A percentile compares a stretch with the other conserved stretches of the same genome.
phyloP scores from a whole-genome alignment of 2,888 invertebrate genomes.

The Drosophila fulvimacula region DNA sequence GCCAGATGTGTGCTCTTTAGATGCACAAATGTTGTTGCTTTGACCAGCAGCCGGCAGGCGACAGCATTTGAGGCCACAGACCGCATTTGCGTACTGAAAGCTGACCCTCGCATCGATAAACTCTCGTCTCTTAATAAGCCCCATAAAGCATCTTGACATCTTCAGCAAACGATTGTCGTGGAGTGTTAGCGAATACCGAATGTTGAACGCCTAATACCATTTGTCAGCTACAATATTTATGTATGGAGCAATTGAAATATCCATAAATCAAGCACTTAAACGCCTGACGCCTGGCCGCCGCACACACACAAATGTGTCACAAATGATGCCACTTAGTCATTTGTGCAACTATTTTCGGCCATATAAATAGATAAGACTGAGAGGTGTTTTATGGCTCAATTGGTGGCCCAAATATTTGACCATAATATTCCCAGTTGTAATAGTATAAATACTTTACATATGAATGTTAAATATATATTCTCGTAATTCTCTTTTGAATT shows the following conservation, averaged over 20 bases:
- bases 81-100: conserved; percentile 30
- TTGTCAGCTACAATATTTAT: conserved; percentile 76
- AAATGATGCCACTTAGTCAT: conserved; percentile 63
- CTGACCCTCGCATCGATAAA: conserved; percentile 39
- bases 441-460: conserved; percentile 36
- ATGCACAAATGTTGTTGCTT: conserved; percentile 1
- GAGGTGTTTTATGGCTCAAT: conserved; percentile 40
- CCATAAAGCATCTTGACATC: conserved; percentile 69
- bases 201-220: conserved; percentile 69
- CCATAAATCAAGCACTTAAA: conserved; percentile 75
- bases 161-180: conserved; percentile 51
- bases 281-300: conserved; percentile 56
- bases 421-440: conserved; percentile 29
- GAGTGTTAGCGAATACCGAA: conserved; percentile 33
- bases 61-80: background rate
- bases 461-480: conserved; percentile 30
- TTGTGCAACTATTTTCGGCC: conserved; percentile 53
- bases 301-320: conserved; percentile 47
- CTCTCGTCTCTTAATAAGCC: conserved; percentile 56
- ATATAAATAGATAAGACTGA: conserved; percentile 30
- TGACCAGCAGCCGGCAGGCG: background rate
- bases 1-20: background rate
- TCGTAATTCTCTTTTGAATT: background rate
- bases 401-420: conserved; percentile 25
- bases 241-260: conserved; percentile 72